These are phyloP conservation scores for Siniperca knerii DNA, from an alignment of 2,113 vertebrate species.

Conservation along the genomic window DNA sequence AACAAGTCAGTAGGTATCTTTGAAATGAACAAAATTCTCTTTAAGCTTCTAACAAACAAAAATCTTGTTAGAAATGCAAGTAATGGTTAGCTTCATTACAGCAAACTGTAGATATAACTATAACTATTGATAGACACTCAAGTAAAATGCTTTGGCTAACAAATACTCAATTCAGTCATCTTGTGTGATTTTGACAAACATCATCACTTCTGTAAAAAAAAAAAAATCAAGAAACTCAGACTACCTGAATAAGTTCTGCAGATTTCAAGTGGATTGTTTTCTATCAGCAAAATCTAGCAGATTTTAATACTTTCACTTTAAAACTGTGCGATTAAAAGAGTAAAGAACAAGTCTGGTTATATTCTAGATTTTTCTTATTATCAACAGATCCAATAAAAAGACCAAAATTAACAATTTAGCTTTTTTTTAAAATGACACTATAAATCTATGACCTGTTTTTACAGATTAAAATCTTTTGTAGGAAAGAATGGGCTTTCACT, in stretches of 20 bases:
- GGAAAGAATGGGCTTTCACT: not conserved
- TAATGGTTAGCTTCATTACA: not conserved
- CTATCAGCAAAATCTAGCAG: not conserved
- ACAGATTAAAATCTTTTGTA: not conserved
- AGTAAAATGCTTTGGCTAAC: constrained; percentile 23
- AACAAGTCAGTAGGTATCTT: not conserved
- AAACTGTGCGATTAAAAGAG: not conserved
- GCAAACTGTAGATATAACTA: not conserved
- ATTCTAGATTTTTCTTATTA: not conserved
- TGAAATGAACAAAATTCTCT: not conserved
- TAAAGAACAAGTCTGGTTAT: not conserved
- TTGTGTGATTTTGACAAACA: not conserved
- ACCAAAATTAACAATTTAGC: not conserved
- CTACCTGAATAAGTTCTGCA: constrained; percentile 19
- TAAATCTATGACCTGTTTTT: not conserved
- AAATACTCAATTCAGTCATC: constrained; percentile 11
- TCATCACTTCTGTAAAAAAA: constrained; percentile 4
- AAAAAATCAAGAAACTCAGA: constrained; percentile 42
- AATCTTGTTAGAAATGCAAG: not conserved
- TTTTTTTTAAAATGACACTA: not conserved
- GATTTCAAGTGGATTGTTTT: constrained; percentile 26
- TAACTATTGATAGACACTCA: constrained; percentile 25
- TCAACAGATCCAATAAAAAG: constrained; percentile 2
- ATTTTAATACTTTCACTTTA: not conserved
- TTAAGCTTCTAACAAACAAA: not conserved